These are phyloP conservation scores for Varanus komodoensis DNA, from an alignment of 2,113 vertebrate species.

Conservation along the genomic window DNA sequence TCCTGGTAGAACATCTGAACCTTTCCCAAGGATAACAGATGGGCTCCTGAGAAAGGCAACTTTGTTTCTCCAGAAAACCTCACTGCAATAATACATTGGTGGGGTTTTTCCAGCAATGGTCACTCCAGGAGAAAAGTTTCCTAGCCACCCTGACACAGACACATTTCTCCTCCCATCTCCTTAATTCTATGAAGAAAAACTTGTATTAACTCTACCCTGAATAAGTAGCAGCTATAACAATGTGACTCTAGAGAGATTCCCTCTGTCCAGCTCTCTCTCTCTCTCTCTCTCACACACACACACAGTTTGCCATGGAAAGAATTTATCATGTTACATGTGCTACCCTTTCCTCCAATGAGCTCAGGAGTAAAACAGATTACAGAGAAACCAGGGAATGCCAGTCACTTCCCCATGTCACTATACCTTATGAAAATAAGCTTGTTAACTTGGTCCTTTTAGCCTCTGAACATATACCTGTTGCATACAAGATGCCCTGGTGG, in stretches of 20 bases:
- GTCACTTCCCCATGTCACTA: not conserved
- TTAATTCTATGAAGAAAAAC: not conserved
- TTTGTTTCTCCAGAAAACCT: not conserved
- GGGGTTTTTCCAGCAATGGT: not conserved
- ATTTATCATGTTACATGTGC: not conserved
- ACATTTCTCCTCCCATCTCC: not conserved
- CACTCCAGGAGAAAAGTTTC: not conserved
- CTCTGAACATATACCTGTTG: no score
- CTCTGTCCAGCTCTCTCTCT: no score
- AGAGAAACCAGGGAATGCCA: not conserved
- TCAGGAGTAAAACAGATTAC: not conserved
- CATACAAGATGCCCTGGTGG: no score
- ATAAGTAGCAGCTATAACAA: not conserved
- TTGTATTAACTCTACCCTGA: no score
- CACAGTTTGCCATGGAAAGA: not conserved
- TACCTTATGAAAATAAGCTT: not conserved
- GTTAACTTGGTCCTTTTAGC: no score
- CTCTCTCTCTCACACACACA: no score
- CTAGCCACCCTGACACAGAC: no score
- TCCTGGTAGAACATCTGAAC: not conserved
- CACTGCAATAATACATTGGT: not conserved
- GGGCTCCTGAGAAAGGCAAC: not conserved
- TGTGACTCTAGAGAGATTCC: not conserved
- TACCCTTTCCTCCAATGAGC: not conserved
- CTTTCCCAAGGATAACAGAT: not conserved